Conservation (phyloP, 53 echinoderm and acorn worm genomes). For the Patiria pectinifera region DNA sequence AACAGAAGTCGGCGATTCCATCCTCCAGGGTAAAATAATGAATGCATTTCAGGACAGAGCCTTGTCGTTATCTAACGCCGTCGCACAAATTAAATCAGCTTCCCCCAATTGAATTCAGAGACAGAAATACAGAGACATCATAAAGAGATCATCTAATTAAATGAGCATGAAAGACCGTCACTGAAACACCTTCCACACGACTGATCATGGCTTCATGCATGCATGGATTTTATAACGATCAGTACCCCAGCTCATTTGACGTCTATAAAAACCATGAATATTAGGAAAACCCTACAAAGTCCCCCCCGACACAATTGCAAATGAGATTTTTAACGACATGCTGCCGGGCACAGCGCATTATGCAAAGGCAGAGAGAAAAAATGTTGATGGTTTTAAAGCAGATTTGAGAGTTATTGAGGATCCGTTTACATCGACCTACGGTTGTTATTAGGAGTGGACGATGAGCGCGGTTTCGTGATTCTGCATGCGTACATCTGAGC, state of each 20-base stretch:
- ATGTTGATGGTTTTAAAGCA: not conserved
- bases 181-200: not conserved
- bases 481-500: not conserved
- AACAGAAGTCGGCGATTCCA: not conserved
- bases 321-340: not conserved
- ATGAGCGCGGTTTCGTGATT: not conserved
- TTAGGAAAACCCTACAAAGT: not conserved
- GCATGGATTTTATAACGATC: slow-evolving; percentile 1
- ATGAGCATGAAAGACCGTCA: not conserved
- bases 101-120: not conserved
- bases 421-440: not conserved
- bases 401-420: not conserved
- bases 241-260: not conserved
- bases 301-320: not conserved
- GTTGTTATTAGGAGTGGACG: not conserved
- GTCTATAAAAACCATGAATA: not conserved
- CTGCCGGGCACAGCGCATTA: not conserved
- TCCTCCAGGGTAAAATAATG: not conserved
- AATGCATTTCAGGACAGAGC: not conserved
- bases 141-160: slow-evolving; percentile 16
- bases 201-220: not conserved
- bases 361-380: not conserved
- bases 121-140: not conserved
- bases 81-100: not conserved
- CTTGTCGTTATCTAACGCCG: not conserved